Evolutionary conservation across 2,888 invertebrate genomes (phyloP).

Genomic region (Perithous albicinctus): DNA sequence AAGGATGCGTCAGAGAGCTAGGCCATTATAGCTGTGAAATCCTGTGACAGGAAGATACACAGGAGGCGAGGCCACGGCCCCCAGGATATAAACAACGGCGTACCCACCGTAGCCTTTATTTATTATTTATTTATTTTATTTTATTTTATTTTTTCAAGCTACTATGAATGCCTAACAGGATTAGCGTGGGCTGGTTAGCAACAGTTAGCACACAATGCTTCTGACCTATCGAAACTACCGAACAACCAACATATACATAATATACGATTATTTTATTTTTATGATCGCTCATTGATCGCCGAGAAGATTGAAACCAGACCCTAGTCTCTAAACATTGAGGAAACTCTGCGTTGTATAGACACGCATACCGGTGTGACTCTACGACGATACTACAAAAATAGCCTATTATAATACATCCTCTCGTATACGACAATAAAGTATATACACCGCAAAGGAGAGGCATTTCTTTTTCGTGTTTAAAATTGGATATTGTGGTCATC

Average conservation of each 20-base stretch:
- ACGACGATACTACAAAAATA: constrained; percentile 12
- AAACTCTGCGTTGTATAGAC: not conserved
- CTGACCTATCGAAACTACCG: constrained; percentile 2
- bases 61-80: constrained; percentile 45
- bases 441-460: not conserved
- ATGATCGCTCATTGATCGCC: not conserved
- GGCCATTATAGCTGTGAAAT: constrained; percentile 40
- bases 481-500: constrained; percentile 16
- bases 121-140: not conserved
- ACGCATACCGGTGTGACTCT: not conserved
- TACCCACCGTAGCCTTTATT: constrained; percentile 17
- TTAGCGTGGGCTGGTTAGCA: not conserved
- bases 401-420: constrained; percentile 12
- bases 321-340: not conserved
- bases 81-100: constrained; percentile 23
- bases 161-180: not conserved
- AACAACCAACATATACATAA: not conserved
- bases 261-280: not conserved
- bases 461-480: constrained; percentile 1
- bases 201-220: not conserved
- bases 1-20: constrained; percentile 41
- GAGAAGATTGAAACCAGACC: not conserved
- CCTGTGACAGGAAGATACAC: constrained; percentile 51
- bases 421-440: constrained; percentile 13
- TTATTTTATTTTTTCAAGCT: too few relatives aligned